A percentile compares a stretch with the other conserved stretches of the same genome.
These are phyloP conservation scores for Anableps anableps DNA, from an alignment of 2,797 vertebrate species.

Conservation along the genomic window DNA sequence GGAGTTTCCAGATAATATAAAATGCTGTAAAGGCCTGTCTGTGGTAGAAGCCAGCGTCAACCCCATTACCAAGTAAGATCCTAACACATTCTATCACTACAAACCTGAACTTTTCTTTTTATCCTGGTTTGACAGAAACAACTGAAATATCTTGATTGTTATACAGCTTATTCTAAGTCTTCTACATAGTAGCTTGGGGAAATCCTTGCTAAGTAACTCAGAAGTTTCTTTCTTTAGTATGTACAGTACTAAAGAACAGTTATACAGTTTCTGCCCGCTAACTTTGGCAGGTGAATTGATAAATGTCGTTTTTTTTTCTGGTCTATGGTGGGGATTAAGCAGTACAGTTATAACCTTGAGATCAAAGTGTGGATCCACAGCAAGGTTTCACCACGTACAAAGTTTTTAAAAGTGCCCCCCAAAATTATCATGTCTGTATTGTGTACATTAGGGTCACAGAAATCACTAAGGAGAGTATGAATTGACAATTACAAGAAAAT, in stretches of 20 bases:
- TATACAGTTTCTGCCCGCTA: too few relatives aligned
- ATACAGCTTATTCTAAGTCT: not conserved
- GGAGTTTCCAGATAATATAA: conserved; percentile 99
- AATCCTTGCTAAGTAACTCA: not conserved
- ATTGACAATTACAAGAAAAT: not conserved
- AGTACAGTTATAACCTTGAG: not conserved
- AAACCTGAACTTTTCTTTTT: not conserved
- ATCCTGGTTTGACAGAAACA: not conserved
- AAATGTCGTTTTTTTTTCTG: not conserved
- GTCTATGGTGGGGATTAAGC: too few relatives aligned
- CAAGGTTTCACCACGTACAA: not conserved
- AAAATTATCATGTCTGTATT: not conserved
- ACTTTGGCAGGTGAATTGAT: too few relatives aligned
- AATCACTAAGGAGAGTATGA: not conserved
- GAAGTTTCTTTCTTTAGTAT: not conserved
- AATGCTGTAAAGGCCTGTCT: conserved; percentile 99
- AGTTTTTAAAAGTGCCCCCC: not conserved
- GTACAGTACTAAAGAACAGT: too few relatives aligned
- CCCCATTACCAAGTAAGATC: conserved; percentile 97
- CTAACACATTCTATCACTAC: not conserved
- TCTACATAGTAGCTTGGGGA: conserved; percentile 1
- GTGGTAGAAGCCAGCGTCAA: conserved; percentile 99
- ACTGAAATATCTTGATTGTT: not conserved
- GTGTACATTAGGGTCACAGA: not conserved
- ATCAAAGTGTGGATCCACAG: not conserved